Percentiles rank a stretch among this genome's conserved stretches.
These are phyloP conservation scores for Thereva nobilitata DNA, from an alignment of 2,888 invertebrate species.

Conservation along the genomic window DNA sequence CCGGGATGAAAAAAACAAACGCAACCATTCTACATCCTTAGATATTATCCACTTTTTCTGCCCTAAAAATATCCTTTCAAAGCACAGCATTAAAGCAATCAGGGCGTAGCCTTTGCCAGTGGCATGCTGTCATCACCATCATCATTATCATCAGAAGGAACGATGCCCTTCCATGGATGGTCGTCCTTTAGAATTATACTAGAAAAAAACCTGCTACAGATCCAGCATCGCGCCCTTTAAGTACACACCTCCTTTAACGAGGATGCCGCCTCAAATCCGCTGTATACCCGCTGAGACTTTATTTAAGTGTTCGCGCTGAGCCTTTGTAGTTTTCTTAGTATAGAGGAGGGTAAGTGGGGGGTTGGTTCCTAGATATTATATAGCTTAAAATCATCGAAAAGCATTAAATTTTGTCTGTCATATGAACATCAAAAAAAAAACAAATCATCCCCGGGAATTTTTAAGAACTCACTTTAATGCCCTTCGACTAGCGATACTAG, in stretches of 20 bases:
- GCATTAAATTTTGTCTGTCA: too few relatives aligned
- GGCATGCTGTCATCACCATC: constrained; percentile 18
- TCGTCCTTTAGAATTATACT: constrained; percentile 20
- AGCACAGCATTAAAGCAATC: constrained; percentile 13
- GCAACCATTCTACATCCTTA: background rate
- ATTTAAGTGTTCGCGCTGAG: too few relatives aligned
- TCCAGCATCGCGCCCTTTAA: background rate
- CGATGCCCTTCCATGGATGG: constrained; percentile 8
- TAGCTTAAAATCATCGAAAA: too few relatives aligned
- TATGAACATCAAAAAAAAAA: too few relatives aligned
- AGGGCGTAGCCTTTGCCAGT: constrained; percentile 29
- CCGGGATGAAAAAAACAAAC: too few relatives aligned
- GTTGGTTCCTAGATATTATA: too few relatives aligned
- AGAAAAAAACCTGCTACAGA: background rate
- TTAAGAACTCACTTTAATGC: too few relatives aligned
- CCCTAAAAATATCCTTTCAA: constrained; percentile 28
- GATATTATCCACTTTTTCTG: constrained; percentile 12
- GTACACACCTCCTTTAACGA: background rate
- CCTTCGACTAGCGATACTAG: too few relatives aligned
- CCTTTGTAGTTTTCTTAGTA: too few relatives aligned
- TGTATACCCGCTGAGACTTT: too few relatives aligned
- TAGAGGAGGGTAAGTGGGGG: too few relatives aligned
- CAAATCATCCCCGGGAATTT: too few relatives aligned
- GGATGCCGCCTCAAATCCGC: background rate
- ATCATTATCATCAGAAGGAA: constrained; percentile 29